These are phyloP conservation scores for Eolophus roseicapilla DNA, from an alignment of 2,113 vertebrate genomes.

Conservation along the genomic window DNA sequence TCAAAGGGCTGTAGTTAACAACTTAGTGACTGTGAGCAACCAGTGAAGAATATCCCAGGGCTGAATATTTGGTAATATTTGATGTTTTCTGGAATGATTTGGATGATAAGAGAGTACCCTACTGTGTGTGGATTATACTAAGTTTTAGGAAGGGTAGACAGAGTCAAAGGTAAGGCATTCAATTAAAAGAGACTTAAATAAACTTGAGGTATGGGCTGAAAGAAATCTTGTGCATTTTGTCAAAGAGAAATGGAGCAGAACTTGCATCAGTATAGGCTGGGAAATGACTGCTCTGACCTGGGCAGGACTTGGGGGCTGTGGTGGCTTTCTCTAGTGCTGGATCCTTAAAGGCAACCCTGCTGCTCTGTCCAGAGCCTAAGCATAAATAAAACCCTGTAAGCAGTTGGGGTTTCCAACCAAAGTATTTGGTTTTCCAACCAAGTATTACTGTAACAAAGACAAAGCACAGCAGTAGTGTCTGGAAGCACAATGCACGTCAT, in stretches of 20 bases:
- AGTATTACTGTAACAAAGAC: neutral
- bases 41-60: neutral
- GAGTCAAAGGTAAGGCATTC: neutral
- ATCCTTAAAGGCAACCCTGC: neutral
- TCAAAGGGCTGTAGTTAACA: neutral
- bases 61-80: neutral
- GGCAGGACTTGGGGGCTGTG: neutral
- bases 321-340: neutral
- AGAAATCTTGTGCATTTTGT: neutral
- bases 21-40: neutral
- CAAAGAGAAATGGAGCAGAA: neutral
- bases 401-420: neutral
- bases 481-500: neutral
- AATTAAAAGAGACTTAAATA: neutral
- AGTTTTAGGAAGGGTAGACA: neutral
- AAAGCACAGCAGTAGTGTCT: neutral
- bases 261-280: neutral
- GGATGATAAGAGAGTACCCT: neutral
- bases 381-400: neutral
- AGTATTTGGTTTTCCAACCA: neutral
- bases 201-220: neutral
- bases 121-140: neutral
- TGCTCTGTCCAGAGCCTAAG: neutral
- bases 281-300: neutral
- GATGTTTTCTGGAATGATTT: neutral